A percentile compares a stretch with the other conserved stretches of the same genome.
Evolutionary conservation across 64 coral and sea anemone genomes (phyloP).

Genomic region (Montipora cactus): DNA sequence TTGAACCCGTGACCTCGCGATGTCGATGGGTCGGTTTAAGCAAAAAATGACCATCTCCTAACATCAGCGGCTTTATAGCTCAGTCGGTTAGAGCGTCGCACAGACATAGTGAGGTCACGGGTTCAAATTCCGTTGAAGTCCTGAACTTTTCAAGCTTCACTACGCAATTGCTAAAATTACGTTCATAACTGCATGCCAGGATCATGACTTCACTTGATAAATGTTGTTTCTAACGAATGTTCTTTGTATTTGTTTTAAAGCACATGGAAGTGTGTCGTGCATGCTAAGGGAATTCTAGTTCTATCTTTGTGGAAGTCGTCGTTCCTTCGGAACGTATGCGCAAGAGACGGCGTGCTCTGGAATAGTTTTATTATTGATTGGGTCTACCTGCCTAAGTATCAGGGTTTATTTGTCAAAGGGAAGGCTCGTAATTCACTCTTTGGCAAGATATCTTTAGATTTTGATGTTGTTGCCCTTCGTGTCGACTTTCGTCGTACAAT

Average conservation of each 20-base stretch:
- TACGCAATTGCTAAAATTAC: too few species aligned
- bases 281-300: constrained; percentile 21
- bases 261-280: constrained; percentile 34
- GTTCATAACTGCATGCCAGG: too few species aligned
- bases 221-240: too few species aligned
- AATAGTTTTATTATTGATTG: constrained; percentile 47
- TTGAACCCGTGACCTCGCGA: too few species aligned
- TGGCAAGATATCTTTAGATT: not conserved
- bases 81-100: too few species aligned
- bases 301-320: constrained; percentile 35
- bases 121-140: too few species aligned
- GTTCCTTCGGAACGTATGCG: constrained; percentile 44
- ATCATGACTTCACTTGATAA: too few species aligned
- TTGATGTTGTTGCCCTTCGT: not conserved
- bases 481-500: not conserved
- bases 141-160: too few species aligned
- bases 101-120: too few species aligned
- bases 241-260: not conserved
- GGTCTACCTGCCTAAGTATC: constrained; percentile 12
- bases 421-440: constrained; percentile 1
- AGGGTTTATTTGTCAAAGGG: constrained; percentile 7
- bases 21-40: too few species aligned
- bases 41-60: too few species aligned
- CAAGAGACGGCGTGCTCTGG: constrained; percentile 30
- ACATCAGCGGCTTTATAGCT: too few species aligned